Evolutionary conservation across 2,888 invertebrate species (phyloP).

Genomic region (Oxyteleia sp.): DNA sequence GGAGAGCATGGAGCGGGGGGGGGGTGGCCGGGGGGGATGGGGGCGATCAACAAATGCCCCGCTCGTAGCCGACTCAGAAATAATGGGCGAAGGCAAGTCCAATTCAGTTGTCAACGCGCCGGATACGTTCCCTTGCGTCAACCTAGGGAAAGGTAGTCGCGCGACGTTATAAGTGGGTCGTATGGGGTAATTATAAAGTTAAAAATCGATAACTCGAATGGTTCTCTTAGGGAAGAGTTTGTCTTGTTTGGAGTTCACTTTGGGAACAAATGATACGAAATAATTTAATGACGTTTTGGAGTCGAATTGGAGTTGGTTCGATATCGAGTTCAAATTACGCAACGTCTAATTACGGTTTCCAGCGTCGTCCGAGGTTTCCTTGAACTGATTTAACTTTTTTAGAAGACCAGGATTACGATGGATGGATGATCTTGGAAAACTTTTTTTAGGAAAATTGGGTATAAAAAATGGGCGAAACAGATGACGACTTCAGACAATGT

Average conservation of each 20-base stretch:
- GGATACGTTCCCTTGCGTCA: background rate
- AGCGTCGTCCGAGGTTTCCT: too few species aligned
- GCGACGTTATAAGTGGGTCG: background rate
- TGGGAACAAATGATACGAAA: slow-evolving; percentile 12
- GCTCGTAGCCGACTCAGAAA: too few species aligned
- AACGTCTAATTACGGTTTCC: background rate
- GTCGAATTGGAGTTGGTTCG: background rate
- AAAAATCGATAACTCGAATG: background rate
- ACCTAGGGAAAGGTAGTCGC: background rate
- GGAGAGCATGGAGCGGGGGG: too few species aligned
- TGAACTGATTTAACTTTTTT: too few species aligned
- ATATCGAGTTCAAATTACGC: background rate
- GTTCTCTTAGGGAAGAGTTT: background rate
- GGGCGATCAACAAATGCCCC: too few species aligned
- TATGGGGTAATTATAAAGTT: slow-evolving; percentile 2
- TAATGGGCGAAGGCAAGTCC: too few species aligned
- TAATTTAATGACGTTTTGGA: slow-evolving; percentile 19
- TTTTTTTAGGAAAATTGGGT: too few species aligned
- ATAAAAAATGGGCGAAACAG: too few species aligned
- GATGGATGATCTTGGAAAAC: too few species aligned
- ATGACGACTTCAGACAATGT: too few species aligned
- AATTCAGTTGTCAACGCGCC: background rate
- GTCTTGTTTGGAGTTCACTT: background rate
- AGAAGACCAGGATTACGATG: too few species aligned
- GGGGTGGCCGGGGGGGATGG: too few species aligned